A percentile compares a stretch with the other conserved stretches of the same genome.
These are phyloP conservation scores for Apus apus DNA, from an alignment of 2,113 vertebrate species.

Conservation along the genomic window DNA sequence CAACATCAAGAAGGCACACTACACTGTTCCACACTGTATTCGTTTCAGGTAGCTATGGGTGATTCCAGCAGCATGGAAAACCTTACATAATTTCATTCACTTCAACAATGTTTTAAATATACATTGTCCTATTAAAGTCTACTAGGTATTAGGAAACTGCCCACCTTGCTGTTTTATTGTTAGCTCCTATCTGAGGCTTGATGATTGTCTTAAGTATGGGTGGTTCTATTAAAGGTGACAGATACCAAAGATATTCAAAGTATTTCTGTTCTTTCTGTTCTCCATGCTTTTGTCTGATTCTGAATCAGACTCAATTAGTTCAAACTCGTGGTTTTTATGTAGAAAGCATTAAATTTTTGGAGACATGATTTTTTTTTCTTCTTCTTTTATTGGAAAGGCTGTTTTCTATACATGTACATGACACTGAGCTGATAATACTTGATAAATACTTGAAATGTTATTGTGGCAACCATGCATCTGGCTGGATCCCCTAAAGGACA, in stretches of 20 bases:
- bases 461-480: not conserved
- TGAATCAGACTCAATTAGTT: not conserved
- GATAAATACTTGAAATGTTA: not conserved
- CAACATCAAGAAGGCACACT: not conserved
- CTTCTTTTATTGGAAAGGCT: not conserved
- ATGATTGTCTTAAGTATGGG: not conserved
- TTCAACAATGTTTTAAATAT: not conserved
- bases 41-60: not conserved
- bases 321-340: not conserved
- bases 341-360: not conserved
- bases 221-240: not conserved
- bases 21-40: not conserved
- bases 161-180: not conserved
- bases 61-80: not conserved
- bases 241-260: not conserved
- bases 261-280: not conserved
- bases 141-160: not conserved
- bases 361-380: not conserved
- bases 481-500: not conserved
- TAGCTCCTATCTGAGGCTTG: not conserved
- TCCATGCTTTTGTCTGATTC: not conserved
- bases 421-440: not conserved
- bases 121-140: not conserved
- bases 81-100: not conserved
- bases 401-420: not conserved